phyloP scores from a whole-genome alignment of 2,113 vertebrate genomes.

The Callipepla californica region DNA sequence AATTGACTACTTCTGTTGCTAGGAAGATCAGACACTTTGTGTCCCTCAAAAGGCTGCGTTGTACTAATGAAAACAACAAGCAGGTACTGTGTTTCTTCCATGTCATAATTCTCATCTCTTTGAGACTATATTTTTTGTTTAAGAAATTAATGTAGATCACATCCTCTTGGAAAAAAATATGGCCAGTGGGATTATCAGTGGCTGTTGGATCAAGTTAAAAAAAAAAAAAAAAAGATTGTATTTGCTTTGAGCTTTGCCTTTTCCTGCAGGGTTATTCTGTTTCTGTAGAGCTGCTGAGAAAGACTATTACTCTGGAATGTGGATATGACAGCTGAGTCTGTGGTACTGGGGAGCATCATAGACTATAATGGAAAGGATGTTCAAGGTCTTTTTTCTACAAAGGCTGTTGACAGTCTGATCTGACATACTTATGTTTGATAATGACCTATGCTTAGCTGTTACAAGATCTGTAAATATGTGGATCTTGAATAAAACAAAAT shows the following conservation, averaged over 20 bases:
- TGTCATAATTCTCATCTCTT: neutral
- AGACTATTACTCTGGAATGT: neutral
- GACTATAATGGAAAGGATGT: neutral
- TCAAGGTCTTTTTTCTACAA: neutral
- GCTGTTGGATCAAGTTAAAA: neutral
- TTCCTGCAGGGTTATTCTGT: neutral
- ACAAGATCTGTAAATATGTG: neutral
- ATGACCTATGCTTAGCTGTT: neutral
- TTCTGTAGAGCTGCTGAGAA: neutral
- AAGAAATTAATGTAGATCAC: neutral
- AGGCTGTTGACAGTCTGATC: neutral
- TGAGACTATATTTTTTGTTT: neutral
- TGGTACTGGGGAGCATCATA: neutral
- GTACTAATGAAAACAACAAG: slow-evolving; percentile 87
- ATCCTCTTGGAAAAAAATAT: neutral
- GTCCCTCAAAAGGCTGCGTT: slow-evolving; percentile 91
- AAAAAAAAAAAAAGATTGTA: neutral
- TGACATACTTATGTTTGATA: neutral
- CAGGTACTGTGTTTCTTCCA: slow-evolving; percentile 81
- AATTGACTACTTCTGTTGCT: slow-evolving; percentile 70
- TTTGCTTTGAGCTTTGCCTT: neutral
- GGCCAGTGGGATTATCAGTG: neutral
- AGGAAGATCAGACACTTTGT: slow-evolving; percentile 97
- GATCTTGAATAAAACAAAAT: neutral
- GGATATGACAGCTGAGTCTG: neutral